phyloP scores from a whole-genome alignment of 92 coral and sea anemone species.

The Bergia sp. region DNA sequence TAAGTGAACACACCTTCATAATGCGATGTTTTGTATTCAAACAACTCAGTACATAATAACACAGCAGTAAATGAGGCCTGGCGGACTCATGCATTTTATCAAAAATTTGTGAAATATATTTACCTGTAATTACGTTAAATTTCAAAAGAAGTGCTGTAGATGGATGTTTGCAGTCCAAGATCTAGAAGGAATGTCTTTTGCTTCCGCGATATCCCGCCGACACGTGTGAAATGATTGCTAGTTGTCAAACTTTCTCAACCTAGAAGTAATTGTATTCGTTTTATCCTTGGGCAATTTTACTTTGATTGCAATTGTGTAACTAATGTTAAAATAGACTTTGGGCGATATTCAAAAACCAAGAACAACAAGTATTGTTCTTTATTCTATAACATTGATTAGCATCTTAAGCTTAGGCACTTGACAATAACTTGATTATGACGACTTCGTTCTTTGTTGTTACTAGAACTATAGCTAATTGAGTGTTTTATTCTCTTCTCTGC shows the following conservation, averaged over 20 bases:
- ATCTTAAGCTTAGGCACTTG: slow-evolving; percentile 67
- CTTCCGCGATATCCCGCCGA: slow-evolving; percentile 61
- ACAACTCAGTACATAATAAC: slow-evolving; percentile 61
- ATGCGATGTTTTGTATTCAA: slow-evolving; percentile 71
- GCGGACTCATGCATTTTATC: slow-evolving; percentile 50
- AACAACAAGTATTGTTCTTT: slow-evolving; percentile 88
- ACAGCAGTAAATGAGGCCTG: slow-evolving; percentile 50
- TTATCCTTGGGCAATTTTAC: slow-evolving; percentile 72
- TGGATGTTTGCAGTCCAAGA: slow-evolving; percentile 10
- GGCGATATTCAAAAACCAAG: slow-evolving; percentile 74
- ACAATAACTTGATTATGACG: slow-evolving; percentile 92
- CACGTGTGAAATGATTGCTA: slow-evolving; percentile 73
- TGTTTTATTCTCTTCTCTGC: slow-evolving; percentile 70
- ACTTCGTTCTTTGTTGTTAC: slow-evolving; percentile 67
- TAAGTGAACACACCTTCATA: slow-evolving; percentile 75
- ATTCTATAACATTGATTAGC: slow-evolving; percentile 82
- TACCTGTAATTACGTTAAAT: slow-evolving; percentile 53
- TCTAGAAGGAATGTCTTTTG: slow-evolving; percentile 22
- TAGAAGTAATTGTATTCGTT: slow-evolving; percentile 74
- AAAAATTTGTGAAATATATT: slow-evolving; percentile 52
- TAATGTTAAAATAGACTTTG: slow-evolving; percentile 70
- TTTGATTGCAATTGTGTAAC: slow-evolving; percentile 76
- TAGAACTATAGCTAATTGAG: slow-evolving; percentile 63
- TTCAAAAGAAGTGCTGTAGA: slow-evolving; percentile 45
- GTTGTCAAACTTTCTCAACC: slow-evolving; percentile 56